Percentiles rank a stretch among this genome's conserved stretches.
Evolutionary conservation across 2,113 vertebrate genomes (phyloP).

Genomic region (Typhlomys cinereus): DNA sequence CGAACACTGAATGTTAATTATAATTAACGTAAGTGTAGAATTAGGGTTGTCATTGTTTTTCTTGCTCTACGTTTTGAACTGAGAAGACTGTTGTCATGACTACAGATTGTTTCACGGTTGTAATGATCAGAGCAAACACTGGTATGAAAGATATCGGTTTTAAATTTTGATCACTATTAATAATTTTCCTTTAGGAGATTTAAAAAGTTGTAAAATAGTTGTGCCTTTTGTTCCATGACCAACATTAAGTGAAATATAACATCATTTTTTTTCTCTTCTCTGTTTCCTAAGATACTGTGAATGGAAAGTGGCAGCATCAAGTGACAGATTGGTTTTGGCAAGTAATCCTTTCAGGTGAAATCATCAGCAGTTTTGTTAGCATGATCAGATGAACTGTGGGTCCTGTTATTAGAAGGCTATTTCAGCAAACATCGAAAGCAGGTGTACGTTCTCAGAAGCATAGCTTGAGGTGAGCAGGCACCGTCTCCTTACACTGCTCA

Average conservation of each 20-base stretch:
- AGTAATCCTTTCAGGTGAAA: background rate
- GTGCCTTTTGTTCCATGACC: background rate
- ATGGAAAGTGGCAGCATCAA: background rate
- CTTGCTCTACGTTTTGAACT: background rate
- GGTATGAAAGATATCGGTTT: background rate
- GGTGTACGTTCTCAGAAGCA: background rate
- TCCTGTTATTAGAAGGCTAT: accelerated
- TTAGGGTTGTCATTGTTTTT: background rate
- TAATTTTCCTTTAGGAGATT: constrained; percentile 9
- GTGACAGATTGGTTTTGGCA: background rate
- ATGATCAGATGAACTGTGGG: background rate
- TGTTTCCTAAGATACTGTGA: background rate
- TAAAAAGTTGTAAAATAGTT: background rate
- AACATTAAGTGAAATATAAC: background rate
- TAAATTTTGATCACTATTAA: background rate
- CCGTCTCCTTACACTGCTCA: background rate
- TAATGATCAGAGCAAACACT: background rate
- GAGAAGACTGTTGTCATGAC: background rate
- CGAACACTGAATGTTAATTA: background rate
- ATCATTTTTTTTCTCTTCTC: background rate
- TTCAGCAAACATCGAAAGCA: background rate
- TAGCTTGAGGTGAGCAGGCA: background rate
- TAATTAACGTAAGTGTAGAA: background rate
- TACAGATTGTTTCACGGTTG: background rate
- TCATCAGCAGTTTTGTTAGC: accelerated